Evolutionary conservation across 1,140 invertebrate species (phyloP).

Genomic region (Lerema accius): DNA sequence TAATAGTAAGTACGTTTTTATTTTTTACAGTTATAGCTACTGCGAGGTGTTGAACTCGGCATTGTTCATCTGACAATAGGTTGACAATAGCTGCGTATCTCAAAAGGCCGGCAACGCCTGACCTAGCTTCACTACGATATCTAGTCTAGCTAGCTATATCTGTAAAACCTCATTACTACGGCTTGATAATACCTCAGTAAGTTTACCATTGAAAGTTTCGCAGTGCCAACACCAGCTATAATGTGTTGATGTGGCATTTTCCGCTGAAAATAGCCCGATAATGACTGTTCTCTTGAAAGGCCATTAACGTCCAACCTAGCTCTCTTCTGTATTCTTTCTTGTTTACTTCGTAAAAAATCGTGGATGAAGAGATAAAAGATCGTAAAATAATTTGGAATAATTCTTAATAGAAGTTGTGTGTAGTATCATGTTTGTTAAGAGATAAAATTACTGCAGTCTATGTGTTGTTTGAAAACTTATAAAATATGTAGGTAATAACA

Average conservation of each 20-base stretch:
- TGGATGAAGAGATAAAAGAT: slow-evolving; percentile 6
- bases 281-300: slow-evolving; percentile 26
- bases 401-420: not conserved
- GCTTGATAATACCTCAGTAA: slow-evolving; percentile 17
- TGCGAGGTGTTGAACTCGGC: slow-evolving; percentile 64
- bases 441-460: too few species aligned
- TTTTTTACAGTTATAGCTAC: slow-evolving; percentile 58
- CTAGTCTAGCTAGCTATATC: slow-evolving; percentile 23
- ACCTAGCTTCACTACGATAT: slow-evolving; percentile 47
- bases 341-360: slow-evolving; percentile 5
- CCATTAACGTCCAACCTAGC: slow-evolving; percentile 16
- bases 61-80: slow-evolving; percentile 70
- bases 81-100: slow-evolving; percentile 68
- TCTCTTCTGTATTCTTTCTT: slow-evolving; percentile 9
- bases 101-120: slow-evolving; percentile 51
- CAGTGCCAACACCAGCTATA: slow-evolving; percentile 5
- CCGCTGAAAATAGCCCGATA: slow-evolving; percentile 26
- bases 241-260: slow-evolving; percentile 20
- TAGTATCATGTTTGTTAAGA: too few species aligned
- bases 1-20: slow-evolving; percentile 45
- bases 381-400: not conserved
- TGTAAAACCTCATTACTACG: slow-evolving; percentile 22
- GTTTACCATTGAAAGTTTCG: slow-evolving; percentile 20
- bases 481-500: too few species aligned
- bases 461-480: too few species aligned